A percentile compares a stretch with the other conserved stretches of the same genome.
Evolutionary conservation across 1,140 invertebrate species (phyloP).

Genomic region (Lordiphosa mommai): DNA sequence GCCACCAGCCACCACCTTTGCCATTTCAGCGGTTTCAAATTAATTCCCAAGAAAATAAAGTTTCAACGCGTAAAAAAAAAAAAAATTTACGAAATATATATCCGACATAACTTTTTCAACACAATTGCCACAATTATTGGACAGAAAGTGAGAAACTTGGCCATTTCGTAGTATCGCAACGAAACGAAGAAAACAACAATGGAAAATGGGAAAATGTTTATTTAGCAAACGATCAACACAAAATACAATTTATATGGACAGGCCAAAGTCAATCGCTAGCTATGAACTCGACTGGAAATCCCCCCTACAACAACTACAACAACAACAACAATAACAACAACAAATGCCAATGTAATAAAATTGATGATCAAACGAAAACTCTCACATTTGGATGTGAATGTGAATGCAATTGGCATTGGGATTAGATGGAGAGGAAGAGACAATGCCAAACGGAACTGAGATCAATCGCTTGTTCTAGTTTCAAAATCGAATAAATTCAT

Average conservation of each 20-base stretch:
- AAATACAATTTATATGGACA: constrained; percentile 71
- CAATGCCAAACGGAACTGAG: constrained; percentile 59
- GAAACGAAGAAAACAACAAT: constrained; percentile 14
- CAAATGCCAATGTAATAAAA: constrained; percentile 63
- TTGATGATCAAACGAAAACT: constrained; percentile 77
- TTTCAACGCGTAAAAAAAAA: constrained; percentile 16
- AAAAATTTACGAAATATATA: constrained; percentile 17
- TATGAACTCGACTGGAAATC: constrained; percentile 43
- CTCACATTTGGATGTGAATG: constrained; percentile 47
- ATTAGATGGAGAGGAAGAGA: background rate
- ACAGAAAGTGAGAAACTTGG: constrained; percentile 36
- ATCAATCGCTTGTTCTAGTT: constrained; percentile 60
- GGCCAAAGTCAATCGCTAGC: constrained; percentile 66
- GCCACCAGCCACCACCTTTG: background rate
- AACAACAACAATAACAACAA: constrained; percentile 35
- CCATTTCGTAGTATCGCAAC: constrained; percentile 20
- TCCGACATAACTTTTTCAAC: constrained; percentile 30
- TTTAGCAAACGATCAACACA: constrained; percentile 74
- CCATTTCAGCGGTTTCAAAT: constrained; percentile 9
- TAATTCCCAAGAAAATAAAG: constrained; percentile 31
- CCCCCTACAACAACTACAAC: constrained; percentile 18
- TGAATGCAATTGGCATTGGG: background rate
- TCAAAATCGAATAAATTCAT: constrained; percentile 69
- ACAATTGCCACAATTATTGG: constrained; percentile 34
- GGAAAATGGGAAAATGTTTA: constrained; percentile 55